Base-by-base conservation (phyloP, 2,888 invertebrate genomes). In the Aquatica leii region DNA sequence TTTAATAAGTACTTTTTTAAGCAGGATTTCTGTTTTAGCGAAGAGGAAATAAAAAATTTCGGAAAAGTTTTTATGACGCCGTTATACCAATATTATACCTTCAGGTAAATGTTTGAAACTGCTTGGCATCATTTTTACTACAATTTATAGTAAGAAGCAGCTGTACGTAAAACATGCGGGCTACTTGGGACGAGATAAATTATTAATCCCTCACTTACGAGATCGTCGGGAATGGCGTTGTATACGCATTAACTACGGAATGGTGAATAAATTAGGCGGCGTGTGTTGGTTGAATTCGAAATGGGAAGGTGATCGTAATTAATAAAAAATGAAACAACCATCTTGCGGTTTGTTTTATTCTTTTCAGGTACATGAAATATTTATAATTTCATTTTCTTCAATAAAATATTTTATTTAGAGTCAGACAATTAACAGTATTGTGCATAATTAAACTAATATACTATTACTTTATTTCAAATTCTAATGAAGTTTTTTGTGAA, bases 61-160 rank as follows among this genome's bases (percentile, higher is more conserved):
- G 20, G 12, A 18, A 12, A 12, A 40, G 4, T 40, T 40, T 40
- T 9, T 12, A n/a, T 1, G 2, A n/a, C 9, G 61, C 58, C 50
- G 50, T 62, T 62, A 65, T 56, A 49, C 61, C 18, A 21, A 62
- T 61, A 65, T 65, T 62, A 62, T 50, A 60, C 64, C 57, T 69
- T 64, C 70, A 70, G 70, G 70, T 72, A 63, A 67, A 69, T 67
- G 69, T 66, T 71, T 67, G 67, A 69, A 68, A 70, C 65, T 67
- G 69, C 67, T 55, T 59, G 66, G 69, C 68, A 63, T 68, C 71
- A 69, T 68, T 72, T 55, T 70, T 55, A 56, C 68, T 66, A 67
- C 71, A 68, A 71, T 72, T 72, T 72, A 72, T 72, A 67, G 69
- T 62, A 62, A 68, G 70, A 68, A 72, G 68, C 72, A 71, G 71